Base-by-base conservation (phyloP, 2,113 vertebrate genomes). In the Panthera tigris region DNA sequence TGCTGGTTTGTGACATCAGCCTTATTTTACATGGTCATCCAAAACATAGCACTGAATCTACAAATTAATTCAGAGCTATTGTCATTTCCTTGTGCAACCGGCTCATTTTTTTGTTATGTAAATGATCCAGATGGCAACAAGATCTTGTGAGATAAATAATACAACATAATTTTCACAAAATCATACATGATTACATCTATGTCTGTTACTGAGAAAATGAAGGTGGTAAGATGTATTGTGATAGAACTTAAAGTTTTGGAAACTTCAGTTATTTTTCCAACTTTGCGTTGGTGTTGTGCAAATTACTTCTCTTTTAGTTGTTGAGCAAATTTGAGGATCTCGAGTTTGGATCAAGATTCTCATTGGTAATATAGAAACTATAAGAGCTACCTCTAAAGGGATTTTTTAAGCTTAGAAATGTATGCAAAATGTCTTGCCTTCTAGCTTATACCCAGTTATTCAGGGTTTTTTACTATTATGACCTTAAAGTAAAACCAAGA, bases 101-200 rank as follows among this genome's bases (percentile, higher is more conserved):
- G 86, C 50, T 39, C 73, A 31, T 61, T 86, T 92, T 88, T 80
- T 88, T 81, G 1, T 61, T 97, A 97, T 96, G 80, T 79, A 97
- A 96, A 97, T 96, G 15, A 89, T 91, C 52, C 82, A 97, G 85
- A 94, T 96, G 94, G 91, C 50, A 93, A 52, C 2, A 79, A 96
- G 68, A 91, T 89, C 73, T 95, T 97, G 19, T 76, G 87, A 92
- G 8, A 76, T 71, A 97, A 86, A 95, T 78, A 95, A 79, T 83
- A 23, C 45, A 81, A 18, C 18, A 41, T 61, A 91, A 95, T 95
- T 91, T 87, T 36, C 18, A 92, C 21, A 95, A 95, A 94, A 76
- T 63, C 55, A 73, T 93, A 68, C 21, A 82, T 73, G 27, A 92
- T 85, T 68, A 50, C 48, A 79, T 91, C 3, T 65, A 21, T 79